Evolutionary conservation across 2,888 invertebrate species (phyloP).

Genomic region (Leucozona laternaria): DNA sequence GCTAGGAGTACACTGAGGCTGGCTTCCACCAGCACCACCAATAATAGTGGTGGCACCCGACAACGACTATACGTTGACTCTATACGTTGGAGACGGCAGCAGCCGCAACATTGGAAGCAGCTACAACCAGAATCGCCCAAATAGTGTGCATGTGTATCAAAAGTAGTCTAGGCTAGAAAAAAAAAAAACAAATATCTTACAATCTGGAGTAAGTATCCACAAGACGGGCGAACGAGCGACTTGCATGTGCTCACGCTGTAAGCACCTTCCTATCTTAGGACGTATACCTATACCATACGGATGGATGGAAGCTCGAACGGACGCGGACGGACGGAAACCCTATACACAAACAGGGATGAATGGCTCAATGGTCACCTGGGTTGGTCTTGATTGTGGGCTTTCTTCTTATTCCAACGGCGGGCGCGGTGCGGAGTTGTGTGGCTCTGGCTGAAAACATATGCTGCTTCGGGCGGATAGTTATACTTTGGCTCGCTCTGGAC

Average conservation of each 20-base stretch:
- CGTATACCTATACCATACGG: constrained; percentile 6
- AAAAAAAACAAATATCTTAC: constrained; percentile 50
- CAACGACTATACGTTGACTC: constrained; percentile 33
- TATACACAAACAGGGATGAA: constrained; percentile 68
- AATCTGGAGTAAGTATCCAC: constrained; percentile 73
- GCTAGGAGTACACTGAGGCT: constrained; percentile 71
- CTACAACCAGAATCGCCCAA: constrained; percentile 73
- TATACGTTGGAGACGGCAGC: constrained; percentile 18
- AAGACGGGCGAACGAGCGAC: constrained; percentile 59
- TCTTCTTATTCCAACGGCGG: constrained; percentile 38
- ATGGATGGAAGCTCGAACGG: neutral
- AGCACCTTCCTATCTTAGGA: constrained; percentile 55
- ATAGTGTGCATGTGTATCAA: constrained; percentile 72
- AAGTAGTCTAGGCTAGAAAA: constrained; percentile 73
- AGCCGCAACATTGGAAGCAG: constrained; percentile 41
- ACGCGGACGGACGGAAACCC: constrained; percentile 23
- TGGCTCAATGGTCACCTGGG: constrained; percentile 73
- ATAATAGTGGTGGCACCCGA: constrained; percentile 64
- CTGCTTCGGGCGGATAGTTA: constrained; percentile 56
- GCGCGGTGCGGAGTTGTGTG: constrained; percentile 35
- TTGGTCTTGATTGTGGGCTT: constrained; percentile 68
- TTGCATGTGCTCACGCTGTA: constrained; percentile 70
- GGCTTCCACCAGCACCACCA: constrained; percentile 67
- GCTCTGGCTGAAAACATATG: constrained; percentile 52
- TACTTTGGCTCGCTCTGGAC: constrained; percentile 61